Conservation (phyloP, 2,113 vertebrate genomes). For the Tupaia tana region DNA sequence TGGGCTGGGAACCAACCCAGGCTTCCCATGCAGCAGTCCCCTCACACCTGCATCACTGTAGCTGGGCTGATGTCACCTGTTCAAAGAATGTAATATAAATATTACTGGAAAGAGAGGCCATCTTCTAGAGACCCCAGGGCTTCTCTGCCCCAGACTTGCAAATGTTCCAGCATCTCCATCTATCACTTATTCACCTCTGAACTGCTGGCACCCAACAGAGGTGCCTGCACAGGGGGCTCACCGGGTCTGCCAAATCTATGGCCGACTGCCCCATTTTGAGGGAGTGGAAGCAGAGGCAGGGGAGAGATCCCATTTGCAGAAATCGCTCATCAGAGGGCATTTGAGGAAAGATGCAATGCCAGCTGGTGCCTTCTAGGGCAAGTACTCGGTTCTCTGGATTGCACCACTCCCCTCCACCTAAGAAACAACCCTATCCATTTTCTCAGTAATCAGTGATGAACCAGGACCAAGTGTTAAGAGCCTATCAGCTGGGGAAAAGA, state of each 20-base stretch:
- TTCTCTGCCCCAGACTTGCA: not conserved
- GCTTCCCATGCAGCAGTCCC: no score
- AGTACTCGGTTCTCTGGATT: not conserved
- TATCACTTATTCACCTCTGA: not conserved
- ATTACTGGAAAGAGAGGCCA: not conserved
- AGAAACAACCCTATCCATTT: not conserved
- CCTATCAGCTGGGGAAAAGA: not conserved
- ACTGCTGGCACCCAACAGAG: not conserved
- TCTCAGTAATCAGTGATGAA: not conserved
- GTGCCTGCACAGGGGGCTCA: not conserved
- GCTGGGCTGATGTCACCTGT: not conserved
- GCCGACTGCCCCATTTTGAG: not conserved
- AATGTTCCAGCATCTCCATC: not conserved
- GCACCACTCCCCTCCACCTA: not conserved
- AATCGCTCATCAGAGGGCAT: not conserved
- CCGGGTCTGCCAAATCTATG: fast-evolving
- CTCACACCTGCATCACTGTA: no score
- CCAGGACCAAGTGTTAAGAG: not conserved
- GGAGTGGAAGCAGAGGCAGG: not conserved
- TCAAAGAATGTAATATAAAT: not conserved
- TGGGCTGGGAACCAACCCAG: no score
- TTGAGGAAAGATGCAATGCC: not conserved
- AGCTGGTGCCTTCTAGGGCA: not conserved
- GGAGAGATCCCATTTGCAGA: not conserved
- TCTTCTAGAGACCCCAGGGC: not conserved